Conservation (phyloP, 2,888 invertebrate species). For the Rapana venosa region DNA sequence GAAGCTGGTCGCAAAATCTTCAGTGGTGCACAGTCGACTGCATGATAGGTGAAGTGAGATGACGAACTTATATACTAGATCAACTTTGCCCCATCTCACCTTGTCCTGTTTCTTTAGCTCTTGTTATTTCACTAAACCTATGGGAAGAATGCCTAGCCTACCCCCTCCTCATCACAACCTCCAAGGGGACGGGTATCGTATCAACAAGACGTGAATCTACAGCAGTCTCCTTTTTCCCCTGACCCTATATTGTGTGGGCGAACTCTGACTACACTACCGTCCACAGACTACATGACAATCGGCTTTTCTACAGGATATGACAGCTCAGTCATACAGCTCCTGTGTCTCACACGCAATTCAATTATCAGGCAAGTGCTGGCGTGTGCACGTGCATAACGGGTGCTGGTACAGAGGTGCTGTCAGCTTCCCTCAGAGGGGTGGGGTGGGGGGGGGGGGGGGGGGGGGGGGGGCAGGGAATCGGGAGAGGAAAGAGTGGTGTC, state of each 20-base stretch:
- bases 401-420: conserved; percentile 42
- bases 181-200: background rate
- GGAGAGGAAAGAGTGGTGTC: background rate
- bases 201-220: background rate
- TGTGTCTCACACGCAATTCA: conserved; percentile 49
- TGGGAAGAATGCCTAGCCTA: no score
- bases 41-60: no score
- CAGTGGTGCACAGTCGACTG: no score
- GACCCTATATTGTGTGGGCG: background rate
- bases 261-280: background rate
- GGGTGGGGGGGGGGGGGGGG: no score
- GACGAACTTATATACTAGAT: no score
- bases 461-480: background rate
- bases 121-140: no score
- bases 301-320: conserved; percentile 37
- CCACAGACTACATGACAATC: background rate
- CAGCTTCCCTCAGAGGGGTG: conserved; percentile 39
- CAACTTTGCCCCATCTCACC: no score
- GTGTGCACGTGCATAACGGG: conserved; percentile 49
- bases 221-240: background rate
- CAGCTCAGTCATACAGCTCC: conserved; percentile 47
- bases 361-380: conserved; percentile 45
- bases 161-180: background rate
- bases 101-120: no score
- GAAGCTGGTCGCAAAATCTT: no score